A percentile compares a stretch with the other conserved stretches of the same genome.
These are phyloP conservation scores for Apteryx owenii DNA, from an alignment of 2,113 vertebrate genomes.

Conservation along the genomic window DNA sequence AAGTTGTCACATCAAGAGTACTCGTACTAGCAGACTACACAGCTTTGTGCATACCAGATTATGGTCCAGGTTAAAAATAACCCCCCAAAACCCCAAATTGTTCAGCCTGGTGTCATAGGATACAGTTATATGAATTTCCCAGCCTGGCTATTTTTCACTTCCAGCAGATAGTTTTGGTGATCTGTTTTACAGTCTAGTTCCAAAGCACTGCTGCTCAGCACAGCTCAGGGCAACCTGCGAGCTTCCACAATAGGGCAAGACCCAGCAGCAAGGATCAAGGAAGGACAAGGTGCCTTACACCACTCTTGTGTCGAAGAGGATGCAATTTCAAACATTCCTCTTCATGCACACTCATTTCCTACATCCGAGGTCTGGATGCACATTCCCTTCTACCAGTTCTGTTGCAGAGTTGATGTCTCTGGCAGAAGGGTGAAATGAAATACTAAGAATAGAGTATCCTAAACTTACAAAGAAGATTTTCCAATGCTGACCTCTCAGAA, in stretches of 20 bases:
- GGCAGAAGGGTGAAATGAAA: background rate
- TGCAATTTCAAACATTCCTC: background rate
- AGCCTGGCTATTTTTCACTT: background rate
- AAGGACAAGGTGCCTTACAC: background rate
- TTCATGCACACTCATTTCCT: background rate
- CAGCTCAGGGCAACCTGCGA: background rate
- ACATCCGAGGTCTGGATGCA: accelerated
- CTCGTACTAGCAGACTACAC: background rate
- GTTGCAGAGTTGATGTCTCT: background rate
- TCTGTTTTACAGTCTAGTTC: background rate
- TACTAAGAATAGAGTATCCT: background rate
- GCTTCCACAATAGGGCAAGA: background rate
- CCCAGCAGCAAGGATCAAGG: background rate
- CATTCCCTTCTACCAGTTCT: background rate
- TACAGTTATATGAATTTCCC: background rate
- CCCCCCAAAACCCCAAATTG: background rate
- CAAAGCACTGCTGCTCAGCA: background rate
- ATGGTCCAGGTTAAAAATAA: background rate
- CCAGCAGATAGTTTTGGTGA: background rate
- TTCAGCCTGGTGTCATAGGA: background rate
- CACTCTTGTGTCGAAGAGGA: background rate
- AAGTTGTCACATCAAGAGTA: background rate
- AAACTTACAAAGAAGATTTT: background rate
- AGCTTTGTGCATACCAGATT: background rate
- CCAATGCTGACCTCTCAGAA: background rate